A percentile compares a stretch with the other conserved stretches of the same genome.
These are phyloP conservation scores for Alligator sinensis DNA, from an alignment of 2,113 vertebrate genomes.

Conservation along the genomic window DNA sequence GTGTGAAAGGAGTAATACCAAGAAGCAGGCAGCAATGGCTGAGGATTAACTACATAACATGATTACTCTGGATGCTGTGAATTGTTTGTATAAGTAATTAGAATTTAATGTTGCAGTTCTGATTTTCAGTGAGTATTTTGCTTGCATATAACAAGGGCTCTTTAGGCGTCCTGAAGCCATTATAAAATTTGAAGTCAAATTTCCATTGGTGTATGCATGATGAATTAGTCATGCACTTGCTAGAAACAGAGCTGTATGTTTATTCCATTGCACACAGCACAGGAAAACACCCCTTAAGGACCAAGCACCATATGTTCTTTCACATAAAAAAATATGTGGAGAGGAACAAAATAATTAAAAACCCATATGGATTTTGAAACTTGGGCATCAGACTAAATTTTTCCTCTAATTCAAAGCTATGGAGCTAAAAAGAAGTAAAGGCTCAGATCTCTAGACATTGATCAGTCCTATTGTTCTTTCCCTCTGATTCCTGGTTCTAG, in stretches of 20 bases:
- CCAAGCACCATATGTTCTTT: neutral
- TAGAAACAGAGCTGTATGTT: constrained; percentile 22
- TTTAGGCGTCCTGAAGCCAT: constrained; percentile 6
- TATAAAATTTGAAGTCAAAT: neutral
- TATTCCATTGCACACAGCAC: neutral
- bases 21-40: neutral
- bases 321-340: neutral
- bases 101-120: constrained; percentile 17
- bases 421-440: neutral
- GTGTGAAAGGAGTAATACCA: neutral
- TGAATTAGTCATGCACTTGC: neutral
- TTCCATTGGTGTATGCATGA: neutral
- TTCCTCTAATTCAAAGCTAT: neutral
- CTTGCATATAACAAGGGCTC: neutral
- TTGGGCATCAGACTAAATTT: neutral
- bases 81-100: neutral
- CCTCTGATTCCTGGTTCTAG: neutral
- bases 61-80: neutral
- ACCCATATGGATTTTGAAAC: neutral
- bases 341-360: neutral
- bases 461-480: neutral
- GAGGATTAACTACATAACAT: neutral
- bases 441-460: neutral
- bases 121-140: neutral
- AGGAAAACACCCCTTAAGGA: neutral